Percentiles rank a stretch among this genome's conserved stretches.
Conservation (phyloP, 2,113 vertebrate genomes). For the Gila orcuttii region DNA sequence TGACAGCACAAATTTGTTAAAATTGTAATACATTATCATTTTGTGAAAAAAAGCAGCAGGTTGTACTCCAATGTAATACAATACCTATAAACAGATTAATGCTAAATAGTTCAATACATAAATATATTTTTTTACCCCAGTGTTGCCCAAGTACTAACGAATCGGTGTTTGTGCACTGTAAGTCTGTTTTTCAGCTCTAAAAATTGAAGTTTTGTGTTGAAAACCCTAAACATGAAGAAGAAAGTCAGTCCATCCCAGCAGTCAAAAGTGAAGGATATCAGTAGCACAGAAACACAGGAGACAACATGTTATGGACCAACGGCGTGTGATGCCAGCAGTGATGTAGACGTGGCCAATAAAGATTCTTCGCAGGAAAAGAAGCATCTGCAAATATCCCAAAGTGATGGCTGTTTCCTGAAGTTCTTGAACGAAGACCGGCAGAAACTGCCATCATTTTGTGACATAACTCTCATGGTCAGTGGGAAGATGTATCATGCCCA, state of each 20-base stretch:
- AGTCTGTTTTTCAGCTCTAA: background rate
- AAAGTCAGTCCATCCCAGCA: slow-evolving; percentile 56
- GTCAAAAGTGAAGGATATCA: slow-evolving; percentile 55
- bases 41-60: too few relatives aligned
- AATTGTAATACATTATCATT: too few relatives aligned
- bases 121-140: background rate
- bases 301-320: background rate
- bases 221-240: slow-evolving; percentile 67
- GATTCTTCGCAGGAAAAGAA: slow-evolving; percentile 68
- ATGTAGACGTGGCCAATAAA: slow-evolving; percentile 16
- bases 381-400: slow-evolving; percentile 81
- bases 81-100: background rate
- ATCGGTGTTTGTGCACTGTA: background rate
- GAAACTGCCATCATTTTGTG: slow-evolving; percentile 85
- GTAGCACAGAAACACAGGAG: slow-evolving; percentile 25
- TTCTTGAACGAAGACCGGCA: slow-evolving; percentile 92
- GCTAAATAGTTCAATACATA: background rate
- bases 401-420: slow-evolving; percentile 85
- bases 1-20: background rate
- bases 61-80: too few relatives aligned
- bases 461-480: slow-evolving; percentile 87
- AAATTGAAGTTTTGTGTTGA: background rate
- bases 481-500: slow-evolving; percentile 89
- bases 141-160: background rate
- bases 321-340: background rate